Conservation (phyloP, 1,140 invertebrate species). For the Magallana angulata region DNA sequence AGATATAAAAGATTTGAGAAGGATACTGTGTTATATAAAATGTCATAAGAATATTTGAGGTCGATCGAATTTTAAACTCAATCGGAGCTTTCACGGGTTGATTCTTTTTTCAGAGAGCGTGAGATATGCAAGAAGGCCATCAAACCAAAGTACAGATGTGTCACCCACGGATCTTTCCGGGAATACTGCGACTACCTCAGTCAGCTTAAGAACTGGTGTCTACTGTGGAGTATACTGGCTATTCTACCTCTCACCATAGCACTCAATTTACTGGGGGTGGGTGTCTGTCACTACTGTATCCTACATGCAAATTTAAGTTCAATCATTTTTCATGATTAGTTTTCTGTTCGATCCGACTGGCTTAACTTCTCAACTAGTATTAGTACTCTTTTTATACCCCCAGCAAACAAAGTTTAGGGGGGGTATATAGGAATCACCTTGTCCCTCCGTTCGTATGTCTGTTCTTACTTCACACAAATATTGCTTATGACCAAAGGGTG, state of each 20-base stretch:
- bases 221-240: conserved; percentile 72
- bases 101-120: conserved; percentile 60
- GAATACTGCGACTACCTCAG: conserved; percentile 76
- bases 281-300: conserved; percentile 41
- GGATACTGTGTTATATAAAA: too few species aligned
- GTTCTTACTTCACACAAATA: too few species aligned
- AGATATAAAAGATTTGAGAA: too few species aligned
- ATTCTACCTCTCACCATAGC: conserved; percentile 77
- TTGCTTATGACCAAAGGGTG: too few species aligned
- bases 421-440: too few species aligned
- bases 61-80: neutral
- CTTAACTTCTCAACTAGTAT: too few species aligned
- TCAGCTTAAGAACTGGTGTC: conserved; percentile 77
- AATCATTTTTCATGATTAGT: neutral
- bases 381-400: too few species aligned
- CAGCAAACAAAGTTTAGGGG: too few species aligned
- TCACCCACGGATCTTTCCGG: conserved; percentile 75
- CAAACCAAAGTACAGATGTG: conserved; percentile 75
- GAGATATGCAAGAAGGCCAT: conserved; percentile 65
- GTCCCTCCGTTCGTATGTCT: too few species aligned
- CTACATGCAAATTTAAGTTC: too few species aligned
- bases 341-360: too few species aligned
- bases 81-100: neutral
- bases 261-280: conserved; percentile 71
- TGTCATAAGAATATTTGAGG: too few species aligned